These are phyloP conservation scores for Malurus alboscapulatus DNA, from an alignment of 2,113 vertebrate species.

Conservation along the genomic window DNA sequence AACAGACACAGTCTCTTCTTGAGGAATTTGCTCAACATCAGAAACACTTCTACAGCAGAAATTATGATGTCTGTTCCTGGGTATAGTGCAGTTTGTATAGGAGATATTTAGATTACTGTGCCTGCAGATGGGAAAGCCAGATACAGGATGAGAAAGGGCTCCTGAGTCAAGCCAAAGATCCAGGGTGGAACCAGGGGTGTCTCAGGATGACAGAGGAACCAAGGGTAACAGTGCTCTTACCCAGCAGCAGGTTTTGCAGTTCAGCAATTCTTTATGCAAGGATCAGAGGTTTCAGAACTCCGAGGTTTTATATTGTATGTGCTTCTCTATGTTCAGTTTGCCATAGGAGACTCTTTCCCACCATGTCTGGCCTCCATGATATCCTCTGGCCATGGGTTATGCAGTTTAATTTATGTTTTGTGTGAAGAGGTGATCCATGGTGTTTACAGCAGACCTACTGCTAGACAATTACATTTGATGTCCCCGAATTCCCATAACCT, in stretches of 20 bases:
- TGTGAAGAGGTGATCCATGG: neutral
- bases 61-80: neutral
- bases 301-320: rapidly evolving
- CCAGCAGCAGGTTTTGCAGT: neutral
- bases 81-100: neutral
- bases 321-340: neutral
- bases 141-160: neutral
- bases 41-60: neutral
- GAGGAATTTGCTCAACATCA: neutral
- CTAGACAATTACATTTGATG: neutral
- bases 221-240: neutral
- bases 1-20: neutral
- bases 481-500: neutral
- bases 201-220: neutral
- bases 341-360: neutral
- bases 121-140: neutral
- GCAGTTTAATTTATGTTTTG: neutral
- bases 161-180: neutral
- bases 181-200: neutral
- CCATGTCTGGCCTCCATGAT: neutral
- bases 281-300: neutral
- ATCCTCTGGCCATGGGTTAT: neutral
- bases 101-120: neutral
- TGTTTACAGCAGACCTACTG: neutral
- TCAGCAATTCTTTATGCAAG: neutral